Conservation (phyloP, 2,797 vertebrate genomes). For the Anguilla marmorata region DNA sequence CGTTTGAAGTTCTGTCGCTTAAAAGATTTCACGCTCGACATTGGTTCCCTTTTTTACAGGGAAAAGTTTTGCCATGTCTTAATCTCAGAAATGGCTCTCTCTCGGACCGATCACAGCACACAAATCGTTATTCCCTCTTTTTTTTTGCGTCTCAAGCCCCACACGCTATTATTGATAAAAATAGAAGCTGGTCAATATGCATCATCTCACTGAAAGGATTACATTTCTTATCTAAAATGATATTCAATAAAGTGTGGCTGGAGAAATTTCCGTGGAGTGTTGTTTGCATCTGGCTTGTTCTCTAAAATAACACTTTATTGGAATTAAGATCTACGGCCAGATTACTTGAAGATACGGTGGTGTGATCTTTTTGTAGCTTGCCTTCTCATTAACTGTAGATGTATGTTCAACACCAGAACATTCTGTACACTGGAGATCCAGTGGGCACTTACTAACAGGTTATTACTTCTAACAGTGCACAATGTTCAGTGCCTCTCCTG, state of each 20-base stretch:
- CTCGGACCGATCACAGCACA: conserved; percentile 57
- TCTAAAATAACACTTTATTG: conserved; percentile 73
- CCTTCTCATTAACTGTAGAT: conserved; percentile 57
- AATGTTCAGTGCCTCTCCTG: background rate
- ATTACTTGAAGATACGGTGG: conserved; percentile 75
- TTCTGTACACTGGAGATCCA: background rate
- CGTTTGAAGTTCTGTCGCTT: background rate
- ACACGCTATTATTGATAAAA: conserved; percentile 61
- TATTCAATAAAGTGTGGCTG: conserved; percentile 82
- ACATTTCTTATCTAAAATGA: conserved; percentile 83
- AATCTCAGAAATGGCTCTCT: conserved; percentile 24
- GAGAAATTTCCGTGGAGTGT: conserved; percentile 74
- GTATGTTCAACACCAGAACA: background rate
- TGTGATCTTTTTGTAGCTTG: conserved; percentile 68
- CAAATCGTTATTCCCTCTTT: conserved; percentile 65
- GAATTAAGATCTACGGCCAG: conserved; percentile 81
- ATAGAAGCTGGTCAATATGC: conserved; percentile 78
- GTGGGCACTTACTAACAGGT: background rate
- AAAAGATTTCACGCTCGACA: background rate
- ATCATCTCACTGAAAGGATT: conserved; percentile 77
- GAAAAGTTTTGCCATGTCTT: conserved; percentile 21
- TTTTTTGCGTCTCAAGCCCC: conserved; percentile 52
- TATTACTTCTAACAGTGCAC: background rate
- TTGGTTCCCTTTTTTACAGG: conserved; percentile 17
- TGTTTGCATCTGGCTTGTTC: conserved; percentile 69